Percentiles rank a stretch among this genome's conserved stretches.
phyloP scores from a whole-genome alignment of 2,888 invertebrate genomes.

The Entomobrya proxima region DNA sequence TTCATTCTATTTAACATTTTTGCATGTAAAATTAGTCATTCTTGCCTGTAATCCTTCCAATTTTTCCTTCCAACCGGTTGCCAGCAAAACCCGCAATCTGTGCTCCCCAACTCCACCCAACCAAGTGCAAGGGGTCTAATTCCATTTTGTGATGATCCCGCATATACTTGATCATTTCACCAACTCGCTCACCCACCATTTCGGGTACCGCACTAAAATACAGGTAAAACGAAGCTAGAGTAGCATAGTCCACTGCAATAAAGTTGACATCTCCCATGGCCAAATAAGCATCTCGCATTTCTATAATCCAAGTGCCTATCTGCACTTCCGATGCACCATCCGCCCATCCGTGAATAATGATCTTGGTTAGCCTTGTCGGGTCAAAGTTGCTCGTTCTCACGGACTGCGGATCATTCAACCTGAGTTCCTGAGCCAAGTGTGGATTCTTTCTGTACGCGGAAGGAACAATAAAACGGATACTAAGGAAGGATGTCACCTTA shows the following conservation, averaged over 20 bases:
- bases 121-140: slow-evolving; percentile 70
- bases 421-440: slow-evolving; percentile 67
- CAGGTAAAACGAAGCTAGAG: slow-evolving; percentile 63
- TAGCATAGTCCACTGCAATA: slow-evolving; percentile 72
- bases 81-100: slow-evolving; percentile 73
- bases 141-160: slow-evolving; percentile 57
- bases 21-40: no score
- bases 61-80: slow-evolving; percentile 64
- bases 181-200: slow-evolving; percentile 61
- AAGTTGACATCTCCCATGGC: slow-evolving; percentile 71
- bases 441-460: slow-evolving; percentile 73
- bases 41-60: slow-evolving; percentile 74
- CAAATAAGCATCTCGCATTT: slow-evolving; percentile 72
- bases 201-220: slow-evolving; percentile 68
- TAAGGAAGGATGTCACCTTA: not conserved
- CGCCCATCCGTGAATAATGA: slow-evolving; percentile 73
- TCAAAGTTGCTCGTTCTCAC: slow-evolving; percentile 70
- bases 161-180: slow-evolving; percentile 70
- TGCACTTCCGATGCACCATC: slow-evolving; percentile 71
- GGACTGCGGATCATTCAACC: slow-evolving; percentile 64
- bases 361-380: slow-evolving; percentile 65
- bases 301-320: slow-evolving; percentile 72
- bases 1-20: not conserved
- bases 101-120: slow-evolving; percentile 72
- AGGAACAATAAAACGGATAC: not conserved